These are phyloP conservation scores for Apodemia zela DNA, from an alignment of 2,888 invertebrate species.

Conservation along the genomic window DNA sequence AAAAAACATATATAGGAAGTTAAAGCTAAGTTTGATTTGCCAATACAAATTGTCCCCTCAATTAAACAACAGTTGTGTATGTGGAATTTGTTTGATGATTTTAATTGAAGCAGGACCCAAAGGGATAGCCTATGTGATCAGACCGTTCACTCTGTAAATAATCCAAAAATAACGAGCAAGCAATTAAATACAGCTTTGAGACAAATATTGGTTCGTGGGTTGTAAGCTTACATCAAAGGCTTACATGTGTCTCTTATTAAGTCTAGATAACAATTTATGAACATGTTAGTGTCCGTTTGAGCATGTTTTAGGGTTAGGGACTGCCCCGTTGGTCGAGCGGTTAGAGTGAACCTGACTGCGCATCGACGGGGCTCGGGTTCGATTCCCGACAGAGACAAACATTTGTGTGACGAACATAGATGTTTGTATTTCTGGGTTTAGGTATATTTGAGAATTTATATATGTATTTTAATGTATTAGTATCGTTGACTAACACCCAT, in stretches of 20 bases:
- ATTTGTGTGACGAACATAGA: too few species aligned
- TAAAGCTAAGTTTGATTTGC: constrained; percentile 1
- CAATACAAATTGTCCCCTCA: constrained; percentile 46
- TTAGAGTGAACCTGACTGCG: too few species aligned
- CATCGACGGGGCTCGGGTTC: too few species aligned
- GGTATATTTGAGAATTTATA: too few species aligned
- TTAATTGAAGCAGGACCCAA: constrained; percentile 41
- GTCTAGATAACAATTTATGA: constrained; percentile 33
- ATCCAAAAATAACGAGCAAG: constrained; percentile 78
- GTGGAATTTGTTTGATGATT: constrained; percentile 54
- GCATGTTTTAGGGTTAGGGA: constrained; percentile 12
- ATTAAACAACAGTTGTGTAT: constrained; percentile 55
- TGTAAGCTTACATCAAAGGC: constrained; percentile 63
- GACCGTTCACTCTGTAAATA: constrained; percentile 64
- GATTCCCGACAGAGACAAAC: too few species aligned
- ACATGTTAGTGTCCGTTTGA: constrained; percentile 15
- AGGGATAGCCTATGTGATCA: constrained; percentile 39
- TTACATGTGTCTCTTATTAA: constrained; percentile 49
- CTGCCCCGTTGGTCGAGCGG: too few species aligned
- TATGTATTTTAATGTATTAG: too few species aligned
- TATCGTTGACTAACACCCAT: too few species aligned
- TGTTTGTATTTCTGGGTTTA: too few species aligned
- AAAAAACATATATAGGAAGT: not conserved
- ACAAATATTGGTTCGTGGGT: constrained; percentile 51
- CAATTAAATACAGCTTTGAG: constrained; percentile 74